A percentile compares a stretch with the other conserved stretches of the same genome.
Evolutionary conservation across 2,797 vertebrate genomes (phyloP).

Genomic region (Notamacropus eugenii): DNA sequence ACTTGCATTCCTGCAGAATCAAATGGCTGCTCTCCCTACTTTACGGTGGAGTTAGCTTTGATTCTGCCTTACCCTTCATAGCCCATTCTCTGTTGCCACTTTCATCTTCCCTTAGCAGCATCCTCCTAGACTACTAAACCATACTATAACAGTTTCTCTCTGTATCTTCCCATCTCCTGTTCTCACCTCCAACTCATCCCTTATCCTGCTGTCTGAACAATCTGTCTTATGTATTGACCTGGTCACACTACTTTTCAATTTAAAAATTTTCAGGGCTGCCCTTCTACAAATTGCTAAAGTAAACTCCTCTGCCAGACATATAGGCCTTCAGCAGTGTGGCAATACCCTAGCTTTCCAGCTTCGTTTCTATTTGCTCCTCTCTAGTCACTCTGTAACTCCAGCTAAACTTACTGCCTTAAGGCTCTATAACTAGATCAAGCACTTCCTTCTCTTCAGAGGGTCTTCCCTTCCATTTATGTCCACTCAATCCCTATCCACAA

Average conservation of each 20-base stretch:
- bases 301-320: not conserved
- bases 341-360: not conserved
- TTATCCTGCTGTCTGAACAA: not conserved
- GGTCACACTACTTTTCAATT: not conserved
- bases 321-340: not conserved
- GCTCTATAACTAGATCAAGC: too few relatives aligned
- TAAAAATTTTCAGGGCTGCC: not conserved
- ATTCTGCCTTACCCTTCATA: not conserved
- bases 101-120: not conserved
- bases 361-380: not conserved
- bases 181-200: not conserved
- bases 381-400: not conserved
- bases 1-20: not conserved
- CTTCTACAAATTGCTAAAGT: not conserved
- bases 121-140: not conserved
- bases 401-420: not conserved
- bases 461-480: not conserved
- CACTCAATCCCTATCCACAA: not conserved
- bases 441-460: too few relatives aligned
- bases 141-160: not conserved
- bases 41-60: not conserved
- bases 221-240: not conserved
- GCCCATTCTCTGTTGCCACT: not conserved
- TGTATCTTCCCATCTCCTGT: not conserved
- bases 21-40: not conserved